phyloP scores from a whole-genome alignment of 2,113 vertebrate species.

The Semnornis frantzii region DNA sequence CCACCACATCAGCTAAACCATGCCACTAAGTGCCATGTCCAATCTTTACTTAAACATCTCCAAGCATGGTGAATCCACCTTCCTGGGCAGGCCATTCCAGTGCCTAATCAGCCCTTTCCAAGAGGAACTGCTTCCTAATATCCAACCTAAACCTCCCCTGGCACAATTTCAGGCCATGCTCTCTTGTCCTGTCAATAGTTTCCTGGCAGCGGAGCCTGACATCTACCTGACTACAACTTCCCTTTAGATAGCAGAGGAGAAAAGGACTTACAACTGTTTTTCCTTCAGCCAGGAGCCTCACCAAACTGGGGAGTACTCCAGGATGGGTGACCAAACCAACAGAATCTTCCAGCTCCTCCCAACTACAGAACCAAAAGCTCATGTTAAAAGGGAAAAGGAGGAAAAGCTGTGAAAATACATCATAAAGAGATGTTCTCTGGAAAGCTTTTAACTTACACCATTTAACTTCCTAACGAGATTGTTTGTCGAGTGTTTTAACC shows the following conservation, averaged over 20 bases:
- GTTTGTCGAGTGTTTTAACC: slow-evolving; percentile 10
- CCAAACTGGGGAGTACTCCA: background rate
- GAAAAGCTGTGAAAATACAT: background rate
- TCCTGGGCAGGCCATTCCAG: too few relatives aligned
- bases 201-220: too few relatives aligned
- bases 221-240: too few relatives aligned
- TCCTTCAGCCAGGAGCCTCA: background rate
- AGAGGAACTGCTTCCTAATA: too few relatives aligned
- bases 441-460: background rate
- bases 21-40: too few relatives aligned
- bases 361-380: background rate
- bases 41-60: too few relatives aligned
- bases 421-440: background rate
- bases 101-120: too few relatives aligned
- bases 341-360: background rate
- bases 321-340: background rate
- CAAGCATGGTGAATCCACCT: too few relatives aligned
- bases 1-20: too few relatives aligned
- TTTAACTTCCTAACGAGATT: background rate
- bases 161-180: too few relatives aligned
- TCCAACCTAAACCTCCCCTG: too few relatives aligned
- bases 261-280: background rate
- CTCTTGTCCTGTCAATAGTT: too few relatives aligned
- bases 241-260: background rate
- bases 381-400: background rate